Percentiles rank a stretch among this genome's conserved stretches.
phyloP scores from a whole-genome alignment of 2,888 invertebrate species.

The Cataglyphis rosenhaueri region DNA sequence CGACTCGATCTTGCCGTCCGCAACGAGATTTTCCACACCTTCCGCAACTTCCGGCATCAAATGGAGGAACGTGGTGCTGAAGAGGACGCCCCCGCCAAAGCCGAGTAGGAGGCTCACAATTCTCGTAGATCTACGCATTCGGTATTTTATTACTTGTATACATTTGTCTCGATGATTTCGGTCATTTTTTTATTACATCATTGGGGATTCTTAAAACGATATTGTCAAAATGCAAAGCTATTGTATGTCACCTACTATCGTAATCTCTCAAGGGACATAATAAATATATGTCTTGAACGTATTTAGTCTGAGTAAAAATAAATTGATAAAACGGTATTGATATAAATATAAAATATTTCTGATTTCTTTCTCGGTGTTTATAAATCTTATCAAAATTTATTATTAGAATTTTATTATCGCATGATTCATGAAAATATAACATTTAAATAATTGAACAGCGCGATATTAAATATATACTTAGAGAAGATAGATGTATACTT shows the following conservation, averaged over 20 bases:
- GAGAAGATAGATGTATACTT: too few species aligned
- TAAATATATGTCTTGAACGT: background rate
- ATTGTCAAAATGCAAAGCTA: background rate
- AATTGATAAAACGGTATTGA: background rate
- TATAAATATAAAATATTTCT: background rate
- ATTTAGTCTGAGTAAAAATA: background rate
- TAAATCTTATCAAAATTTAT: background rate
- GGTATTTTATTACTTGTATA: background rate
- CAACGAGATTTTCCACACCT: constrained; percentile 88
- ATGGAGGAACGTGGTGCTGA: constrained; percentile 93
- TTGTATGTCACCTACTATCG: background rate
- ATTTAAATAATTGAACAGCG: background rate
- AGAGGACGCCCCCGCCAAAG: constrained; percentile 94
- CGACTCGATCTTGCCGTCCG: constrained; percentile 85
- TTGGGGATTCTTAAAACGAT: constrained; percentile 1
- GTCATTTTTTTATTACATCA: background rate
- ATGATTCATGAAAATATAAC: background rate
- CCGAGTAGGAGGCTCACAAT: constrained; percentile 89
- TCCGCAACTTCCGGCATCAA: constrained; percentile 92
- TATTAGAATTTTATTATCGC: background rate
- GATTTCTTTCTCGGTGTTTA: background rate
- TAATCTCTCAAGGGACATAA: background rate
- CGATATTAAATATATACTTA: background rate
- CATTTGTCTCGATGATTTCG: background rate
- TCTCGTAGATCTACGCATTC: constrained; percentile 75